Conservation (phyloP, 2,113 vertebrate species). For the Euleptes europaea region DNA sequence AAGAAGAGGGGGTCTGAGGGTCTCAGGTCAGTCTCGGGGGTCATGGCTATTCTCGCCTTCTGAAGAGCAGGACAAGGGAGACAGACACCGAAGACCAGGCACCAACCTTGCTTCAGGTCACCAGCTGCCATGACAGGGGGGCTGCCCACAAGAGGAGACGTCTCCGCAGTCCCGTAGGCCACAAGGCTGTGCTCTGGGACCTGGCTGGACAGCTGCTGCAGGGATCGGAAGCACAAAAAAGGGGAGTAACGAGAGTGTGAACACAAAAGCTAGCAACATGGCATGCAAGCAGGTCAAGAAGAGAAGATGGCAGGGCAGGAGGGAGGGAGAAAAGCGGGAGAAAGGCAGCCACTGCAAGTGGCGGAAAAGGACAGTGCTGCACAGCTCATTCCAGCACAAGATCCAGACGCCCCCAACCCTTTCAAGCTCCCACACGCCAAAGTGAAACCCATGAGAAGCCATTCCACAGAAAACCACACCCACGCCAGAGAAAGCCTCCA, state of each 20-base stretch:
- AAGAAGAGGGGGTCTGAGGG: too few relatives aligned
- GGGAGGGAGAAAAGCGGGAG: constrained; percentile 26
- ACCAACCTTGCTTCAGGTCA: constrained; percentile 85
- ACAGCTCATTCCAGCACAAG: neutral
- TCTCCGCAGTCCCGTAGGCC: constrained; percentile 77
- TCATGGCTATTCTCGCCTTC: too few relatives aligned
- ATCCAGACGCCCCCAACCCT: neutral
- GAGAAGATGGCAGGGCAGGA: constrained; percentile 29
- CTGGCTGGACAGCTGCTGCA: constrained; percentile 90
- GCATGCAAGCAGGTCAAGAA: constrained; percentile 44
- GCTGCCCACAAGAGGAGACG: constrained; percentile 71
- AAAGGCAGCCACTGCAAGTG: constrained; percentile 50
- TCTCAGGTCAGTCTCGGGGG: too few relatives aligned
- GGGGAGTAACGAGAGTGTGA: constrained; percentile 79
- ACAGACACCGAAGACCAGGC: constrained; percentile 10
- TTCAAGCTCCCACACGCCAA: too few relatives aligned
- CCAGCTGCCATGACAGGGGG: constrained; percentile 59
- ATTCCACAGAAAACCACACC: neutral
- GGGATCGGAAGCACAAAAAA: constrained; percentile 88
- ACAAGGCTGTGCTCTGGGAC: constrained; percentile 83
- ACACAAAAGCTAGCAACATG: constrained; percentile 70
- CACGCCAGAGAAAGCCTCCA: too few relatives aligned
- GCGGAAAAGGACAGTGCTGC: constrained; percentile 55
- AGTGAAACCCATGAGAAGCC: neutral
- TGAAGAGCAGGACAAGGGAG: constrained; percentile 36